A percentile compares a stretch with the other conserved stretches of the same genome.
Evolutionary conservation across 1,140 invertebrate genomes (phyloP).

Genomic region (Diachasma alloeum): DNA sequence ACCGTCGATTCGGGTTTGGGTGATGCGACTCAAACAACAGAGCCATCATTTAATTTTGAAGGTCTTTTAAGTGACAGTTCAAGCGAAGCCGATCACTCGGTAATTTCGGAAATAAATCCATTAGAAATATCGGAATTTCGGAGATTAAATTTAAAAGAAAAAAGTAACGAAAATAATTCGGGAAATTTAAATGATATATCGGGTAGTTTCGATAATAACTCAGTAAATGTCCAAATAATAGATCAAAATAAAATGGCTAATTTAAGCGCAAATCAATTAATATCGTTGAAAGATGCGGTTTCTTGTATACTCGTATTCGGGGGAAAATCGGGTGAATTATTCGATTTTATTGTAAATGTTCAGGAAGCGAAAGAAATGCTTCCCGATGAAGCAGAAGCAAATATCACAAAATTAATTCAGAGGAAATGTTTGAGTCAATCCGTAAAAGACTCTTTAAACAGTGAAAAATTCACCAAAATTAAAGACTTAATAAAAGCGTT

Average conservation of each 20-base stretch:
- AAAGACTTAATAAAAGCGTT: no score
- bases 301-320: neutral
- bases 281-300: neutral
- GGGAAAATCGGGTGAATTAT: neutral
- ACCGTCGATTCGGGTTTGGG: neutral
- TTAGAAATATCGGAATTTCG: no score
- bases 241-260: neutral
- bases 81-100: neutral
- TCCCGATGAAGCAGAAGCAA: neutral
- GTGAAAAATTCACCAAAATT: no score
- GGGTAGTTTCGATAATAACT: neutral
- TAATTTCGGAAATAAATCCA: neutral
- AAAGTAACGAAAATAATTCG: no score
- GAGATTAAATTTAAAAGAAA: no score
- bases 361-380: neutral
- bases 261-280: neutral
- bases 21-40: neutral
- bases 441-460: no score
- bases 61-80: neutral
- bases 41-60: neutral
- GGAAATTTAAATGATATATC: neutral
- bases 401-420: neutral
- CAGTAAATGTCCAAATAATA: neutral
- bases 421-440: neutral
- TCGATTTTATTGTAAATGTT: neutral